Base-by-base conservation (phyloP, 2,888 invertebrate genomes). In the Oscheius sp. region DNA sequence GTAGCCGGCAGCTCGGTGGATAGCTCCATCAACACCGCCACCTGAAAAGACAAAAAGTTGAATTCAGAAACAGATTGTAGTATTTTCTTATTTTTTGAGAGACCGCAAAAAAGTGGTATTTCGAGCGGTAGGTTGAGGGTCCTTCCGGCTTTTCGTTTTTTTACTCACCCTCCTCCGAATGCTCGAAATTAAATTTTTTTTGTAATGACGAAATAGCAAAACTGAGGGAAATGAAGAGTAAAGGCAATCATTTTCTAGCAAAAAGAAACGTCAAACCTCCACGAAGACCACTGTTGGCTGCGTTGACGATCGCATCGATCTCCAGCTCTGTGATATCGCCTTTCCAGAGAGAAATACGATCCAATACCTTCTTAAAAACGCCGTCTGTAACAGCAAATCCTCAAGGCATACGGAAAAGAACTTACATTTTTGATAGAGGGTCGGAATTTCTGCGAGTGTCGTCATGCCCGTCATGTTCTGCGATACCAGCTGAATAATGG, bases 231-330 rank as follows among this genome's bases (percentile, higher is more conserved):
- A 21, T 21, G 21, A 21, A 21, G 21, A 21, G 21, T 21, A 21
- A 21, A 21, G 2, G 37, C 9, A 0, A 53, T 1, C 32, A 7
- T 13, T 51, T 37, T 58, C 2, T 13, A 59, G 5, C 1, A 33
- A 29, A 47, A 10, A 53, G 53, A 32, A 21, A 21, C 21, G 35
- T 21, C 68, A 4, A n/a, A 42, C 95, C 95, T 35, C 96, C 95
- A 7, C 94, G 94, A 62, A 92, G 89, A 57, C 95, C 90, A 32
- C 90, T 92, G 90, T 96, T 96, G 0, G 96, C 96, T 50, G 96
- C 95, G 91, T 96, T 96, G 0, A 95, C 95, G 84, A 96, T 94
- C 0, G 93, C 94, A 91, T 95, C 95, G 74, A 95, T 92, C 91
- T 94, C 94, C 60, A 96, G 90, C 68, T 92, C 91, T 0, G 95